These are phyloP conservation scores for Nycticebus coucang DNA, from an alignment of 2,113 vertebrate genomes.

Conservation along the genomic window DNA sequence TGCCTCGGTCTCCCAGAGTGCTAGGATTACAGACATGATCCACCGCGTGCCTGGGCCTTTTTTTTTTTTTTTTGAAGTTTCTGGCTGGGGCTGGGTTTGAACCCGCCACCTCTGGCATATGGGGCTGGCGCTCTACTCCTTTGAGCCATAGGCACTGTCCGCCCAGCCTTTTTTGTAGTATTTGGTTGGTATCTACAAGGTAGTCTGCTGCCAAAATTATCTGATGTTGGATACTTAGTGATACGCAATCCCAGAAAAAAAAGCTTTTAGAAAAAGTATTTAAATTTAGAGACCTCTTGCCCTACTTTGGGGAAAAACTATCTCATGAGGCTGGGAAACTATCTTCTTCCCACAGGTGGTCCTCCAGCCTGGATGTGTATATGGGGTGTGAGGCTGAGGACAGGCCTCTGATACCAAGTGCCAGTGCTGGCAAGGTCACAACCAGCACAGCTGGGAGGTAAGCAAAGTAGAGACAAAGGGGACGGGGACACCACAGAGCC, in stretches of 20 bases:
- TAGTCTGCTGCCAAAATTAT: neutral
- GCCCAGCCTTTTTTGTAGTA: no score
- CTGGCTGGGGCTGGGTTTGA: no score
- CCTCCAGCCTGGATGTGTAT: accelerated
- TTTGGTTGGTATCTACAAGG: accelerated
- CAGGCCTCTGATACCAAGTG: neutral
- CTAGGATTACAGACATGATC: no score
- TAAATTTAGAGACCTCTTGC: neutral
- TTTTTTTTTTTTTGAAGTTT: no score
- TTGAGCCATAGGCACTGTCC: no score
- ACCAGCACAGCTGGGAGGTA: neutral
- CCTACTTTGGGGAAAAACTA: neutral
- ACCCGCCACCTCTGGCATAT: no score
- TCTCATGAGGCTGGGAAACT: neutral
- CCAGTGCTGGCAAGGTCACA: neutral
- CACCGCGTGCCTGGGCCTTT: no score
- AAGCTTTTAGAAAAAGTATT: accelerated
- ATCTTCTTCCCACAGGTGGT: no score
- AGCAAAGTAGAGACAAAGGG: no score
- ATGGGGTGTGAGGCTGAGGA: neutral
- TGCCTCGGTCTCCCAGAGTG: no score
- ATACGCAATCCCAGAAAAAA: neutral
- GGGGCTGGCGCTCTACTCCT: no score
- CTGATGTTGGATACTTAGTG: neutral
- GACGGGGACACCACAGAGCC: neutral